These are phyloP conservation scores for Micronycteris hirsuta DNA, from an alignment of 2,113 vertebrate genomes.

Conservation along the genomic window DNA sequence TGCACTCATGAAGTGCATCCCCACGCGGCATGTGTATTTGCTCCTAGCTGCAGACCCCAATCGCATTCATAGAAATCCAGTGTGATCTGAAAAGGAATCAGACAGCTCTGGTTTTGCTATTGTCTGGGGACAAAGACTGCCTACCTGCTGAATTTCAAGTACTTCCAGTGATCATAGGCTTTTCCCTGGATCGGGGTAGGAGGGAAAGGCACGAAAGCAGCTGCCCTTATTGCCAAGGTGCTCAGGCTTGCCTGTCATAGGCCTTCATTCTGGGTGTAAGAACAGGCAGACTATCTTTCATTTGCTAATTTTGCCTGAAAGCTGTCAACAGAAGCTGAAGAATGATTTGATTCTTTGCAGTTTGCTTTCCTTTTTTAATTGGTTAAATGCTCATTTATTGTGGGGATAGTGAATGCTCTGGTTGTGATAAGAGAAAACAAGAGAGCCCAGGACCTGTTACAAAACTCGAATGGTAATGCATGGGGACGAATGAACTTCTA, in stretches of 20 bases:
- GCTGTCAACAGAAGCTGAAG: neutral
- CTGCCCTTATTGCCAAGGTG: neutral
- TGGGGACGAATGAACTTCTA: neutral
- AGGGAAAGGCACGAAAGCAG: neutral
- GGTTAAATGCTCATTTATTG: neutral
- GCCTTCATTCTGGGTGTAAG: neutral
- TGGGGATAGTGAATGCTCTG: neutral
- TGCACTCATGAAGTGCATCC: neutral
- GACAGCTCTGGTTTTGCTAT: neutral
- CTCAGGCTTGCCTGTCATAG: neutral
- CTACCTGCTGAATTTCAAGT: slow-evolving; percentile 21
- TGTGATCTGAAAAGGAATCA: neutral
- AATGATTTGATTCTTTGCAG: neutral
- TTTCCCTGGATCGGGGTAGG: too few species aligned
- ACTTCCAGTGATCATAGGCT: neutral
- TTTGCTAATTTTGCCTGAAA: slow-evolving; percentile 39
- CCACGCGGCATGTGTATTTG: neutral
- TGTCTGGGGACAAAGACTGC: neutral
- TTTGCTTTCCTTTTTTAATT: neutral
- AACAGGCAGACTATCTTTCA: neutral
- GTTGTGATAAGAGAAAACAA: neutral
- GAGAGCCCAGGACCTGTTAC: neutral
- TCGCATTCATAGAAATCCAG: neutral
- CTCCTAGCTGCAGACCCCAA: neutral
- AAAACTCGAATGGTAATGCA: neutral